Evolutionary conservation across 2,113 vertebrate species (phyloP), one percentile per base, ranked within the genome.

Genomic region (Donacobius atricapilla): DNA sequence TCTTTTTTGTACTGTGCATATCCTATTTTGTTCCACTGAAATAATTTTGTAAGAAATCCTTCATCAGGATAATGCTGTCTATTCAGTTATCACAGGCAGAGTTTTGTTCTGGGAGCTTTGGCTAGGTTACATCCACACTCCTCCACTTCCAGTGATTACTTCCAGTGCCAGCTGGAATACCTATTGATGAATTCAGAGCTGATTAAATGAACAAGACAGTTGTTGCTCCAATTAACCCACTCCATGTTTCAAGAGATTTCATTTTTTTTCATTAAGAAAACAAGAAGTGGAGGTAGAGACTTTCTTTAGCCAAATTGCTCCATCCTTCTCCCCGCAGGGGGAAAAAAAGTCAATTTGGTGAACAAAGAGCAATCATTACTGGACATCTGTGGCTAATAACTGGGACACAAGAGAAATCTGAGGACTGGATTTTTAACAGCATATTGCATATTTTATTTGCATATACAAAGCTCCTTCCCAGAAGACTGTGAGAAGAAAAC

Each of bases 111-210:
- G 37, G 71, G 76, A 82, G 75, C 80, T 92, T 88, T 88, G 81
- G 65, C 83, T 93, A 64, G 64, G 64, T 87, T 82, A 90, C 85
- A 89, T 57, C 72, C 44, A 87, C 65, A 87, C 87, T 91, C 83
- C 81, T 89, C 82, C 69, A 73, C 78, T 94, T 96, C 68, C 94
- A 93, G 65, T 30, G 72, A 80, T 86, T 94, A 76, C 87, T 95
- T 91, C 51, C 91, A 92, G 64, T 94, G 94, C 90, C 96, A 96
- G 81, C 90, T 97, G 95, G 89, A 91, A 86, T 96, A 85, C 83
- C 92, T 96, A 83, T 30, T 89, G 90, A 72, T 92, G 65, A 96
- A 83, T 91, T 95, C 61, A 94, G 84, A 91, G 81, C 61, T 96
- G 90, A 96, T 97, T 96, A 96, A 91, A 69, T 91, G 80, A 91